These are phyloP conservation scores for Spisula subtruncata DNA, from an alignment of 2,888 invertebrate species.

Conservation along the genomic window DNA sequence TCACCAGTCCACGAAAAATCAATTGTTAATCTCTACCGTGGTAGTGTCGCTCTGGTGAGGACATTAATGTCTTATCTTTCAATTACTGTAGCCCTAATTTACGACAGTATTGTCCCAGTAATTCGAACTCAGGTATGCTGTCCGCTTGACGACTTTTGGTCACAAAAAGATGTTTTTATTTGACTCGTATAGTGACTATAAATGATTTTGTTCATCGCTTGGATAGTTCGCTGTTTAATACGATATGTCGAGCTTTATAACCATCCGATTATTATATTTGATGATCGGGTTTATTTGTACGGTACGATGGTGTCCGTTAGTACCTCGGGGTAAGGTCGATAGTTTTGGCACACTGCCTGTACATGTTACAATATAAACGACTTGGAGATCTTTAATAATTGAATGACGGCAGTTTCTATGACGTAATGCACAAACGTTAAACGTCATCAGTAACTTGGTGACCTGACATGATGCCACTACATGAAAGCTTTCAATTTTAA, in stretches of 20 bases:
- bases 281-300: constrained; percentile 21
- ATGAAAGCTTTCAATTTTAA: not conserved
- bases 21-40: constrained; percentile 68
- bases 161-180: constrained; percentile 55
- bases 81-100: not conserved
- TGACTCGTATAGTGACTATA: constrained; percentile 27
- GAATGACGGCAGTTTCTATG: not conserved
- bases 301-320: not conserved
- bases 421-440: not conserved
- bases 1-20: constrained; percentile 64
- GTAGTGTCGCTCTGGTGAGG: constrained; percentile 33
- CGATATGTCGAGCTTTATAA: constrained; percentile 22
- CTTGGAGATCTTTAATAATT: not conserved
- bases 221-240: constrained; percentile 25
- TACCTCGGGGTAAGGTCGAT: not conserved
- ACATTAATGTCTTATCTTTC: constrained; percentile 25
- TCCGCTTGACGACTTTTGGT: constrained; percentile 54
- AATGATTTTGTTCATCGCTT: constrained; percentile 26
- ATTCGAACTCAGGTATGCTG: constrained; percentile 20
- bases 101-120: not conserved
- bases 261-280: constrained; percentile 30
- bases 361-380: not conserved
- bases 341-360: not conserved
- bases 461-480: not conserved
- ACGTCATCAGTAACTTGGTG: not conserved